These are phyloP conservation scores for Hypomecis atomaria DNA, from an alignment of 2,888 invertebrate genomes.

Conservation along the genomic window DNA sequence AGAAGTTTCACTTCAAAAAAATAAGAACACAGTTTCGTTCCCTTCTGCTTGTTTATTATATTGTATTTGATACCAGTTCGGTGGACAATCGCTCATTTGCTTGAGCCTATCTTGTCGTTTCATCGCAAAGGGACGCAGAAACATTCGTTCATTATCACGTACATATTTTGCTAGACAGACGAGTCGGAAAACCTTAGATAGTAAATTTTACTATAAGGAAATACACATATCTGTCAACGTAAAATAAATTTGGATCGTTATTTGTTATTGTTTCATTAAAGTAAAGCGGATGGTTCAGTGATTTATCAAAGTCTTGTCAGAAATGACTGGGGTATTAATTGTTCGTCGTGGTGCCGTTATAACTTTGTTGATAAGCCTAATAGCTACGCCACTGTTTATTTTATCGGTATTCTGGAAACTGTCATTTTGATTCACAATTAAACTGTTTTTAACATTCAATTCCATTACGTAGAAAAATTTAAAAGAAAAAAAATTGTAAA, in stretches of 20 bases:
- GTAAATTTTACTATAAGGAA: conserved; percentile 34
- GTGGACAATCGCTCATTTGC: conserved; percentile 68
- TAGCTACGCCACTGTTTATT: conserved; percentile 3
- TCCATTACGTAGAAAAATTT: no score
- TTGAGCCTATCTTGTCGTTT: conserved; percentile 55
- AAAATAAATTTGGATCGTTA: conserved; percentile 34
- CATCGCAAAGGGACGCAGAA: conserved; percentile 55
- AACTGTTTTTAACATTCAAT: no score
- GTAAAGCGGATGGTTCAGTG: conserved; percentile 16
- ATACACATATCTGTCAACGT: conserved; percentile 26
- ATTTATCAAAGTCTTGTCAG: conserved; percentile 32
- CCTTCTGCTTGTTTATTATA: not conserved
- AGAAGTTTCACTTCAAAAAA: no score
- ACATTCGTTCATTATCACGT: conserved; percentile 48
- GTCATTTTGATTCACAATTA: not conserved
- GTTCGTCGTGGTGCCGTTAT: conserved; percentile 17
- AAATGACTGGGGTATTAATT: conserved; percentile 29
- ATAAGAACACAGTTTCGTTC: not conserved
- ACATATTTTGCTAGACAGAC: conserved; percentile 46
- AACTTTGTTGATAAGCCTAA: conserved; percentile 1
- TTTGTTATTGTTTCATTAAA: conserved; percentile 35
- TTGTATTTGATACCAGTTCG: conserved; percentile 58
- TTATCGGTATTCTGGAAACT: not conserved
- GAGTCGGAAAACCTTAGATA: conserved; percentile 42
- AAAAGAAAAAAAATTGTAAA: no score